phyloP scores from a whole-genome alignment of 2,113 vertebrate species.

The Ciconia stormi region DNA sequence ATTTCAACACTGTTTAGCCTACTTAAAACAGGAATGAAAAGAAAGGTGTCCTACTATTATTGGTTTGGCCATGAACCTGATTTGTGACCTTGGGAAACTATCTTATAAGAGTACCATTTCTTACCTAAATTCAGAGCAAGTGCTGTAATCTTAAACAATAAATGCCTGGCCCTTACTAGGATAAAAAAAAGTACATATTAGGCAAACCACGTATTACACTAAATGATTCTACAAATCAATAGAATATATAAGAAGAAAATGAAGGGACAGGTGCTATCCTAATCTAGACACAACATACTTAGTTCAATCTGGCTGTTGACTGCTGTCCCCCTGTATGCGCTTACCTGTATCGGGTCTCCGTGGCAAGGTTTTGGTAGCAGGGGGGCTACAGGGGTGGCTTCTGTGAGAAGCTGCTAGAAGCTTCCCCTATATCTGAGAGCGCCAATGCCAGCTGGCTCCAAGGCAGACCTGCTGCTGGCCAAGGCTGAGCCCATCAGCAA shows the following conservation, averaged over 20 bases:
- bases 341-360: not conserved
- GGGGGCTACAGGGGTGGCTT: not conserved
- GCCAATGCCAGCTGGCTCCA: not conserved
- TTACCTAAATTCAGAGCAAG: not conserved
- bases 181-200: fast-evolving
- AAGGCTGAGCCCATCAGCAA: not conserved
- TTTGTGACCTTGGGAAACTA: conserved; percentile 54
- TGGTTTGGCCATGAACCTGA: conserved; percentile 35
- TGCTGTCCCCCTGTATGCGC: no score
- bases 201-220: not conserved
- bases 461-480: fast-evolving
- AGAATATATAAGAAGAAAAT: not conserved
- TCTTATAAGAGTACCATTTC: not conserved
- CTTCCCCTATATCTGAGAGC: fast-evolving
- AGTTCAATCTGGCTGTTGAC: not conserved
- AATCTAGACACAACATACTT: not conserved
- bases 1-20: conserved; percentile 21
- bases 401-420: not conserved
- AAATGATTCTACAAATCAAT: not conserved
- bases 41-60: conserved; percentile 28
- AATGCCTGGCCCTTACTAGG: not conserved
- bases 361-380: not conserved
- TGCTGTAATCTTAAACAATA: not conserved
- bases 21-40: conserved; percentile 15
- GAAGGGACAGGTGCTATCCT: not conserved